These are phyloP conservation scores for Megaleporinus macrocephalus DNA, from an alignment of 2,113 vertebrate genomes.

Conservation along the genomic window DNA sequence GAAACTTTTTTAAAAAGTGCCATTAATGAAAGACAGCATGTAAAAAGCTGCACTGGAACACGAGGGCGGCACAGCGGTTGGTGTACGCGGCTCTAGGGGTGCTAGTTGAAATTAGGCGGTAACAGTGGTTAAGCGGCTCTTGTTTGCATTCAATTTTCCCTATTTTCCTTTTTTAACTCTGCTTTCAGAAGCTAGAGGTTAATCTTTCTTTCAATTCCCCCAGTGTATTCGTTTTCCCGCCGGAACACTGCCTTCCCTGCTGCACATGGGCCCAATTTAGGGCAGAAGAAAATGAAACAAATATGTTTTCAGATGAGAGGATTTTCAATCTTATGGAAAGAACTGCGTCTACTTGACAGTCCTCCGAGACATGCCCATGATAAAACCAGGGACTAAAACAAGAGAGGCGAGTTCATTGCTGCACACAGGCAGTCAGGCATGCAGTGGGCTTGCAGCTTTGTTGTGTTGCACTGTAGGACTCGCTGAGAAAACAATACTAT, in stretches of 20 bases:
- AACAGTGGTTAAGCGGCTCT: background rate
- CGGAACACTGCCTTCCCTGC: background rate
- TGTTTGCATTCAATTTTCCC: background rate
- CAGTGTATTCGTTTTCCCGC: constrained; percentile 26
- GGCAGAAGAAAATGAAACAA: constrained; percentile 28
- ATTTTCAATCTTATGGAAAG: constrained; percentile 22
- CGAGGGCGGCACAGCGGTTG: background rate
- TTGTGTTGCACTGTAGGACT: background rate
- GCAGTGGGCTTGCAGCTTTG: background rate
- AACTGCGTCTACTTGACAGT: constrained; percentile 7
- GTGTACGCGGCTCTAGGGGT: no score
- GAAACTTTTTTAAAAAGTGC: no score
- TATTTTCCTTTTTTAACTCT: background rate
- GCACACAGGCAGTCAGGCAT: background rate
- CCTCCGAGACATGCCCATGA: constrained; percentile 14
- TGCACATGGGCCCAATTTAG: constrained; percentile 22
- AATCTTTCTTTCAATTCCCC: constrained; percentile 22
- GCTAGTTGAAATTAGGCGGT: background rate
- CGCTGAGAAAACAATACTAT: background rate
- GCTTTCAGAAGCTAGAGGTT: constrained; percentile 8
- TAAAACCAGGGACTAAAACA: background rate
- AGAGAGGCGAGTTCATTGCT: background rate
- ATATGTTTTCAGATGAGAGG: constrained; percentile 24
- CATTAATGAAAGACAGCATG: no score
- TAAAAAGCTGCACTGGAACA: no score